Percentiles rank a stretch among this genome's conserved stretches.
Conservation (phyloP, 2,888 invertebrate genomes). For the Ferrisia virgata region DNA sequence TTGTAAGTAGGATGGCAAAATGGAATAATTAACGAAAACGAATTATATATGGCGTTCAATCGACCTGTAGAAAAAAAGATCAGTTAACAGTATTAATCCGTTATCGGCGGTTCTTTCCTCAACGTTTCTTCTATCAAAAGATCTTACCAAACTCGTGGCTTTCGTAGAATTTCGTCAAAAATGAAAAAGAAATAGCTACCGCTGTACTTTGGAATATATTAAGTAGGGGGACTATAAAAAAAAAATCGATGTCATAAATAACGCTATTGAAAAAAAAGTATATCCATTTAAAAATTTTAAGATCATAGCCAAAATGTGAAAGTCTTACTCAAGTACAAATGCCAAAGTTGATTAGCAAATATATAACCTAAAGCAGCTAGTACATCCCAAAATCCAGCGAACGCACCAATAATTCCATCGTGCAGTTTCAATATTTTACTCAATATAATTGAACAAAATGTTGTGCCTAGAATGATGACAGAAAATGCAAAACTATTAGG, state of each 20-base stretch:
- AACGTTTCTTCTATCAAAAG: neutral
- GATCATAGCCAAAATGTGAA: neutral
- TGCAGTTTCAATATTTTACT: constrained; percentile 48
- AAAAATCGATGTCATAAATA: neutral
- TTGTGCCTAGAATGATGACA: constrained; percentile 46
- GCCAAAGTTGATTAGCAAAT: constrained; percentile 46
- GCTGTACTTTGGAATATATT: constrained; percentile 46
- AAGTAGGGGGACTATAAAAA: constrained; percentile 42
- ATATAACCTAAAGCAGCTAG: constrained; percentile 46
- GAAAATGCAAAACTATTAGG: neutral
- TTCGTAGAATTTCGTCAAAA: constrained; percentile 45
- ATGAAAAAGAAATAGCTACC: constrained; percentile 41
- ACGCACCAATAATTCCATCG: constrained; percentile 49
- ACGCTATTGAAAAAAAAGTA: too few species aligned
- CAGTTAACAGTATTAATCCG: too few species aligned
- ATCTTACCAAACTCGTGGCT: constrained; percentile 42
- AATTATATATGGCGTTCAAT: neutral
- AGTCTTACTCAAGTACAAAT: constrained; percentile 11
- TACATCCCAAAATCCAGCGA: constrained; percentile 48
- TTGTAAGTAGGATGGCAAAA: neutral
- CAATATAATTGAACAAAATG: constrained; percentile 49
- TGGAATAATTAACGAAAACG: neutral
- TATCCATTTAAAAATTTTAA: too few species aligned
- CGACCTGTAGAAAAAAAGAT: neutral
- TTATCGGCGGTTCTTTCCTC: neutral